Percentiles rank a stretch among this genome's conserved stretches.
Evolutionary conservation across 2,113 vertebrate species (phyloP).

Genomic region (Engystomops pustulosus): DNA sequence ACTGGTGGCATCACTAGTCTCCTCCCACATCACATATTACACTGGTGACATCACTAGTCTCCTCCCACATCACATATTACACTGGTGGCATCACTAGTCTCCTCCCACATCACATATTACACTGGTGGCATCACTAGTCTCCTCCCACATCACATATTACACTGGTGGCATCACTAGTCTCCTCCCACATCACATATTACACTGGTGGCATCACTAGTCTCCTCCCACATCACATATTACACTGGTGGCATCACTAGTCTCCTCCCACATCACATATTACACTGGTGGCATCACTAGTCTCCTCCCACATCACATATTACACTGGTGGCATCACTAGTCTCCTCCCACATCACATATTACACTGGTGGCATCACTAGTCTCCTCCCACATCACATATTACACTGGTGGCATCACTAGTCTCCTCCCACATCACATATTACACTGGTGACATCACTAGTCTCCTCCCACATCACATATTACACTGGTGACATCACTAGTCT

Average conservation of each 20-base stretch:
- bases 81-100: neutral
- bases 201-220: neutral
- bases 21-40: neutral
- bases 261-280: neutral
- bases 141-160: neutral
- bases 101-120: neutral
- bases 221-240: neutral
- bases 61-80: neutral
- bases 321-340: neutral
- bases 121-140: neutral
- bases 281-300: neutral
- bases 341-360: neutral
- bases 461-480: neutral
- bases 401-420: neutral
- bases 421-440: neutral
- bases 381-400: no score
- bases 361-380: neutral
- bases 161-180: neutral
- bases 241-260: neutral
- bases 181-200: no score
- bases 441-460: neutral
- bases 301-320: no score
- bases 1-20: neutral
- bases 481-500: neutral
- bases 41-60: neutral